Percentiles rank a stretch among this genome's conserved stretches.
phyloP scores from a whole-genome alignment of 2,888 invertebrate species.

The Biston betularia region DNA sequence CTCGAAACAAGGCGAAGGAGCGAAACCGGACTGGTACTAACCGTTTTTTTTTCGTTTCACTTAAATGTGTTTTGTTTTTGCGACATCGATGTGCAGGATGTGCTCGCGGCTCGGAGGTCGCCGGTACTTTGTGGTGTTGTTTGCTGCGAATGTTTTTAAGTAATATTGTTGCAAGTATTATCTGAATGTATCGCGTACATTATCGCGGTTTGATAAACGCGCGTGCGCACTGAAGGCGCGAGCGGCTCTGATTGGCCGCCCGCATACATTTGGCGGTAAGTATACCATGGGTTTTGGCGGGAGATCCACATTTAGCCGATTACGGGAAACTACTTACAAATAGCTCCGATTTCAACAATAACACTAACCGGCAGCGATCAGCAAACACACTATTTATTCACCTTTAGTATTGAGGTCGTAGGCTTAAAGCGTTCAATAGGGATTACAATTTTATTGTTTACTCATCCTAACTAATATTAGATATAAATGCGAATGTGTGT shows the following conservation, averaged over 20 bases:
- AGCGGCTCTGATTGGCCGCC: slow-evolving; percentile 77
- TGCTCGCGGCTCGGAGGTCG: slow-evolving; percentile 65
- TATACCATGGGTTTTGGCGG: slow-evolving; percentile 65
- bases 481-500: too few relatives aligned
- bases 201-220: slow-evolving; percentile 76
- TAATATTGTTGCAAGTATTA: slow-evolving; percentile 68
- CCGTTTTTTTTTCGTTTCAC: slow-evolving; percentile 65
- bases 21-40: slow-evolving; percentile 64
- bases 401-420: slow-evolving; percentile 32
- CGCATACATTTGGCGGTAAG: slow-evolving; percentile 47
- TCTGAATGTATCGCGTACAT: slow-evolving; percentile 59
- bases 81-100: slow-evolving; percentile 56
- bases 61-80: slow-evolving; percentile 61
- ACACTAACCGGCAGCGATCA: slow-evolving; percentile 22
- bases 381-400: slow-evolving; percentile 50
- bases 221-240: slow-evolving; percentile 75
- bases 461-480: too few relatives aligned
- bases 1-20: slow-evolving; percentile 53
- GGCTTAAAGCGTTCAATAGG: neutral
- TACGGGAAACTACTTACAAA: slow-evolving; percentile 38
- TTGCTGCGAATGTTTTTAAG: slow-evolving; percentile 64
- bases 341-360: slow-evolving; percentile 38
- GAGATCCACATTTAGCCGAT: slow-evolving; percentile 64
- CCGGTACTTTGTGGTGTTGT: slow-evolving; percentile 57
- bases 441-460: too few relatives aligned